Conservation (phyloP, 2,888 invertebrate species). For the Oscheius myriophilus region DNA sequence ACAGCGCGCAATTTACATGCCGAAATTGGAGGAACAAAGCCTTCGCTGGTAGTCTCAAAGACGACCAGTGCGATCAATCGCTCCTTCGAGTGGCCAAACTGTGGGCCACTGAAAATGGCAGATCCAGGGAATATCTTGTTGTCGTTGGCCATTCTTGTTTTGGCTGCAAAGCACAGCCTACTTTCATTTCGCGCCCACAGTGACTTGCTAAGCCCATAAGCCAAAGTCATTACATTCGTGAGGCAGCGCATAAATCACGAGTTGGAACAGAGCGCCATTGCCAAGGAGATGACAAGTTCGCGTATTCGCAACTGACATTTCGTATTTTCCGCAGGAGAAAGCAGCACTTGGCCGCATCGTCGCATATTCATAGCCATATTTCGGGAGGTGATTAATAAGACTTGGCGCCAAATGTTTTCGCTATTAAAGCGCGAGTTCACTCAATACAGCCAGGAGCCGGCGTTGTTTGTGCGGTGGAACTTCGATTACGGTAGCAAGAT, state of each 20-base stretch:
- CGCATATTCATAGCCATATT: conserved; percentile 33
- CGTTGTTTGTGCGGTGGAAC: conserved; percentile 8
- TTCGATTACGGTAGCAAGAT: conserved; percentile 25
- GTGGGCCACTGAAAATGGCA: too few species aligned
- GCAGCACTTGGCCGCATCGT: neutral
- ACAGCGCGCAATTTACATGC: too few species aligned
- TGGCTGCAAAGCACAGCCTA: conserved; percentile 6
- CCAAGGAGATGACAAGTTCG: too few species aligned
- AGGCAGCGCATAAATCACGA: conserved; percentile 5
- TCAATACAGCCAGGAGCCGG: neutral
- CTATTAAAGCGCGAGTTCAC: neutral
- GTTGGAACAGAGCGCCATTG: neutral
- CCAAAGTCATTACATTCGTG: conserved; percentile 30
- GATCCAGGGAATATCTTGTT: too few species aligned
- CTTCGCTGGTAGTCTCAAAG: too few species aligned
- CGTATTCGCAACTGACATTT: too few species aligned
- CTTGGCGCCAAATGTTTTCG: neutral
- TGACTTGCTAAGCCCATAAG: conserved; percentile 32
- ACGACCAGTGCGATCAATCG: too few species aligned
- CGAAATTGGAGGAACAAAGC: too few species aligned
- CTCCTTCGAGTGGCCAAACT: too few species aligned
- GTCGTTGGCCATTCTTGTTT: conserved; percentile 4
- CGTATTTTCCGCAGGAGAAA: neutral
- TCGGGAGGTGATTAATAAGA: conserved; percentile 8
- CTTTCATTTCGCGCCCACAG: conserved; percentile 14